Evolutionary conservation across 1,140 invertebrate species (phyloP).

Genomic region (Drosophila tani): DNA sequence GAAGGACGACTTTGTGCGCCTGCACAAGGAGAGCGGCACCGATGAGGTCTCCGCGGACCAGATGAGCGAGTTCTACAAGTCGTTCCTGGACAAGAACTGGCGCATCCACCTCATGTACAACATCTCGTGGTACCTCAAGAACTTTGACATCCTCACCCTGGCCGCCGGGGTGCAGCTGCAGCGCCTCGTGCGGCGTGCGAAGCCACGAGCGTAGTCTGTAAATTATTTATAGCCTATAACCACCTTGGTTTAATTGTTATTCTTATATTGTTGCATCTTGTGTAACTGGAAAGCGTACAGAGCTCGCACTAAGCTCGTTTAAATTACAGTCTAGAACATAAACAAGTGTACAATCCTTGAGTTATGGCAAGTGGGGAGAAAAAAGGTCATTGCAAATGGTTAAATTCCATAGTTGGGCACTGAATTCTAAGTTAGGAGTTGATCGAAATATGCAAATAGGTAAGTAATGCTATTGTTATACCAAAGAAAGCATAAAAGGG

Average conservation of each 20-base stretch:
- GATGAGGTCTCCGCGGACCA: slow-evolving; percentile 89
- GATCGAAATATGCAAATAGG: no score
- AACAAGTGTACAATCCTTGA: no score
- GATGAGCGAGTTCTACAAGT: slow-evolving; percentile 94
- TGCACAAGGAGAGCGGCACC: slow-evolving; percentile 84
- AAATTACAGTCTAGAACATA: slow-evolving; percentile 3
- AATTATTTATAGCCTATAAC: slow-evolving; percentile 11
- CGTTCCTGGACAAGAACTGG: slow-evolving; percentile 92
- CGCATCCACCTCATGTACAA: slow-evolving; percentile 90
- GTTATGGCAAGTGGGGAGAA: neutral
- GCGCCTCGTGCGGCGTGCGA: slow-evolving; percentile 53
- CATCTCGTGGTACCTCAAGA: slow-evolving; percentile 90
- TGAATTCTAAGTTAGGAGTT: no score
- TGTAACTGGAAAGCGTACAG: neutral
- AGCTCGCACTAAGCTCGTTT: no score
- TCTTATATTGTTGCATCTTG: neutral
- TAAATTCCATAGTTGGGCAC: no score
- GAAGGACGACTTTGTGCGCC: slow-evolving; percentile 87
- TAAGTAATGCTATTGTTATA: no score
- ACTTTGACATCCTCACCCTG: slow-evolving; percentile 88
- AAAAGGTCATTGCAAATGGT: no score
- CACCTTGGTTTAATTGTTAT: neutral
- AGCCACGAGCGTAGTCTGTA: neutral
- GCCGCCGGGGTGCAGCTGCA: slow-evolving; percentile 87
- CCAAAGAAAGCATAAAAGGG: no score